Evolutionary conservation across 2,888 invertebrate genomes (phyloP), one percentile per base, ranked within the genome.

Genomic region (Eupithecia inturbata): DNA sequence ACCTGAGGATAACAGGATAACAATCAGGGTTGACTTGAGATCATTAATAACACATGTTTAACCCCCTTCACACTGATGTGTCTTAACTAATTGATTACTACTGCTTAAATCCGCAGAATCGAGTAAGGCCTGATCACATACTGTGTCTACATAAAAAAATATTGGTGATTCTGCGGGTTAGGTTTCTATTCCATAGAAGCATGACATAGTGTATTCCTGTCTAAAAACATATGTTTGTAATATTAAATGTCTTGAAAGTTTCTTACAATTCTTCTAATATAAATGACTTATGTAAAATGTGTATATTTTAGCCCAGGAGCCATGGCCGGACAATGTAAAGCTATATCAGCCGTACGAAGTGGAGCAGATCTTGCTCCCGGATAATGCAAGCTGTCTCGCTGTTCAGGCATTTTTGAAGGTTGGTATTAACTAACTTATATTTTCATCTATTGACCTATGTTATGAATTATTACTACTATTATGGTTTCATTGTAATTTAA

Each of bases 351-450:
- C 98, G 0, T 97, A 97, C 87, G 98, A 98, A 89, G 97, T 97
- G 41, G 98, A 98, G 84, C 99, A 99, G 92, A 98, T 99, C 78
- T 92, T 99, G 41, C 92, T 99, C 67, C 98, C 98, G 3, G 99
- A 99, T 88, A 98, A 97, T 91, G 99, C 99, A 16, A 98, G 98
- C 87, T 98, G 98, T 84, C 94, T 99, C 26, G 97, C 98, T 3
- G 98, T 98, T 0, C 98, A 99, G 88, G 97, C 99, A 0, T 99
- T 97, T 87, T 94, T 99, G 31, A 97, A 97, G 90, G 95, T 95
- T 28, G 60, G 22, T n/a, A n/a, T n/a, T n/a, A n/a, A n/a, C n/a
- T n/a, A n/a, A n/a, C n/a, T n/a, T n/a, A n/a, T n/a, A n/a, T n/a
- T n/a, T n/a, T n/a, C n/a, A n/a, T n/a, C n/a, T n/a, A n/a, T n/a